A percentile compares a stretch with the other conserved stretches of the same genome.
phyloP scores from a whole-genome alignment of 2,797 vertebrate species.

The Danio choprae region DNA sequence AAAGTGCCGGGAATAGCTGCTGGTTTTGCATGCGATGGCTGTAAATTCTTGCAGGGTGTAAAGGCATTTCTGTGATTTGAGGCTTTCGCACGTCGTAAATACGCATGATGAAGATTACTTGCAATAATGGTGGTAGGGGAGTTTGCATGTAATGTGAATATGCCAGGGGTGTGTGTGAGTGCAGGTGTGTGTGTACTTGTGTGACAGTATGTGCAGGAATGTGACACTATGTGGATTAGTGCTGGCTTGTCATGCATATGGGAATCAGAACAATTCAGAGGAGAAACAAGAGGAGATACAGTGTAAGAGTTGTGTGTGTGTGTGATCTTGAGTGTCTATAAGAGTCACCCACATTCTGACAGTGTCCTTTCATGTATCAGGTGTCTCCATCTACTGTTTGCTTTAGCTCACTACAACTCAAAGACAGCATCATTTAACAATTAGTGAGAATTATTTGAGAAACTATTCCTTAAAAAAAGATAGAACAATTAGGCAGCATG shows the following conservation, averaged over 20 bases:
- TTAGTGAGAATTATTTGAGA: background rate
- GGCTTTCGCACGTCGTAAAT: conserved; percentile 25
- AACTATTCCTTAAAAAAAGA: background rate
- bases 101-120: conserved; percentile 36
- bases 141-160: background rate
- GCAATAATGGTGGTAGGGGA: conserved; percentile 9
- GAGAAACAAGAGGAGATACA: conserved; percentile 36
- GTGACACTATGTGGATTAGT: conserved; percentile 14
- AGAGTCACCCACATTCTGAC: conserved; percentile 70
- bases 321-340: conserved; percentile 59
- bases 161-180: background rate
- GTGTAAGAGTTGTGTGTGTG: conserved; percentile 43
- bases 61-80: conserved; percentile 52
- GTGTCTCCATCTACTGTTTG: conserved; percentile 81
- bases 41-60: conserved; percentile 49
- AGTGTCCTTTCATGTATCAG: conserved; percentile 70
- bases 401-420: conserved; percentile 69
- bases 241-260: conserved; percentile 26
- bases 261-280: conserved; percentile 23
- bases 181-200: background rate
- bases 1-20: conserved; percentile 46
- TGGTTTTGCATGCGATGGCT: conserved; percentile 49
- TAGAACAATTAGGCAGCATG: background rate
- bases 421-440: background rate
- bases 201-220: conserved; percentile 22